phyloP scores from a whole-genome alignment of 2,113 vertebrate genomes.

The Meleagris gallopavo region DNA sequence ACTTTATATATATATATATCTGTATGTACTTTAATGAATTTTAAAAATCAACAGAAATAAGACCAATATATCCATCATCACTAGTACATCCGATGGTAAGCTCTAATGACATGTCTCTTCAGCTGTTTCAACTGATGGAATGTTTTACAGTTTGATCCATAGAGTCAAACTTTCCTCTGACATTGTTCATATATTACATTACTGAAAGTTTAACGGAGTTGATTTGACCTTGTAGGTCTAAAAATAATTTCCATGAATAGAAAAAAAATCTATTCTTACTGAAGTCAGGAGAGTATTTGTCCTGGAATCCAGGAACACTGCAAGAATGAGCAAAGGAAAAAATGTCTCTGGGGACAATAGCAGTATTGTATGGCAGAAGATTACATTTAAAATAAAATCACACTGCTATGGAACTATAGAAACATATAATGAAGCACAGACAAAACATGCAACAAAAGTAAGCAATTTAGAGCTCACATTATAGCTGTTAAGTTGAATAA shows the following conservation, averaged over 20 bases:
- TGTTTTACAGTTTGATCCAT: background rate
- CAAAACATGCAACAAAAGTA: background rate
- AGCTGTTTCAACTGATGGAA: background rate
- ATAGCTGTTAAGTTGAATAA: background rate
- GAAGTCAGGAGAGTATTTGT: background rate
- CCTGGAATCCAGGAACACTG: background rate
- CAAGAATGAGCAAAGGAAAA: slow-evolving; percentile 13
- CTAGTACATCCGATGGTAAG: background rate
- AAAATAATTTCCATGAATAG: background rate
- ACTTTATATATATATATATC: too few relatives aligned
- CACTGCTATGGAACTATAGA: background rate
- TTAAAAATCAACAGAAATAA: background rate
- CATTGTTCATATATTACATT: background rate
- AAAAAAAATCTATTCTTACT: background rate
- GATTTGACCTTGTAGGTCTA: background rate
- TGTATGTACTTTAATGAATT: background rate
- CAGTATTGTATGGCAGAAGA: background rate
- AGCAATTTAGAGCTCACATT: background rate
- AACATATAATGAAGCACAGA: background rate
- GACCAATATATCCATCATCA: background rate
- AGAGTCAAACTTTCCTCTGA: background rate
- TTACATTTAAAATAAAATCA: background rate
- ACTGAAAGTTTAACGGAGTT: background rate
- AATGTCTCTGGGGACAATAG: background rate
- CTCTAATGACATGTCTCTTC: background rate